Conservation (phyloP, 2,113 vertebrate genomes). For the Synodontis membranacea region DNA sequence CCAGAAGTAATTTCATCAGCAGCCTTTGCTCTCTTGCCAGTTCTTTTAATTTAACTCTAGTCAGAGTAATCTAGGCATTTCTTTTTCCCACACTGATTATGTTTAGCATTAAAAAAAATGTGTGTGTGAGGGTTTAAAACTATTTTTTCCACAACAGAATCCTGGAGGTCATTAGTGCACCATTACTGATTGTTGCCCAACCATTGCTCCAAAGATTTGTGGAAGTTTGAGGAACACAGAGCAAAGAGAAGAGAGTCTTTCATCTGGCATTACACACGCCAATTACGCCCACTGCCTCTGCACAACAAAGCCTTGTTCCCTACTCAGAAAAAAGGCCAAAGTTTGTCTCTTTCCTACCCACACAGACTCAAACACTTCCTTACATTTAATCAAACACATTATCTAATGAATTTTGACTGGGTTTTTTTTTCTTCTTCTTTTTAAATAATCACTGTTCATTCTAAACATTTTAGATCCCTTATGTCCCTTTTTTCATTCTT, state of each 20-base stretch:
- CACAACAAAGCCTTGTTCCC: conserved; percentile 41
- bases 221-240: conserved; percentile 11
- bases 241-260: conserved; percentile 38
- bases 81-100: neutral
- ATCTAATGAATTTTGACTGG: neutral
- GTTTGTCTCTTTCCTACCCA: neutral
- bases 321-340: neutral
- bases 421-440: neutral
- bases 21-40: neutral
- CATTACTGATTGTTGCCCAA: conserved; percentile 38
- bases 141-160: conserved; percentile 21
- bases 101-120: neutral
- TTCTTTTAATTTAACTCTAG: neutral
- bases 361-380: neutral
- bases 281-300: conserved; percentile 51
- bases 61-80: neutral
- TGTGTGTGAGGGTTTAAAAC: neutral
- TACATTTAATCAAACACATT: neutral
- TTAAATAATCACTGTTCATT: neutral
- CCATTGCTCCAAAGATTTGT: conserved; percentile 34
- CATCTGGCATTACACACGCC: conserved; percentile 51
- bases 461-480: neutral
- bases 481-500: neutral
- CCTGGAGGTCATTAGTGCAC: conserved; percentile 27
- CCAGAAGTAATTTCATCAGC: neutral